Conservation (phyloP, 2,888 invertebrate species). For the Mythimna pallens region DNA sequence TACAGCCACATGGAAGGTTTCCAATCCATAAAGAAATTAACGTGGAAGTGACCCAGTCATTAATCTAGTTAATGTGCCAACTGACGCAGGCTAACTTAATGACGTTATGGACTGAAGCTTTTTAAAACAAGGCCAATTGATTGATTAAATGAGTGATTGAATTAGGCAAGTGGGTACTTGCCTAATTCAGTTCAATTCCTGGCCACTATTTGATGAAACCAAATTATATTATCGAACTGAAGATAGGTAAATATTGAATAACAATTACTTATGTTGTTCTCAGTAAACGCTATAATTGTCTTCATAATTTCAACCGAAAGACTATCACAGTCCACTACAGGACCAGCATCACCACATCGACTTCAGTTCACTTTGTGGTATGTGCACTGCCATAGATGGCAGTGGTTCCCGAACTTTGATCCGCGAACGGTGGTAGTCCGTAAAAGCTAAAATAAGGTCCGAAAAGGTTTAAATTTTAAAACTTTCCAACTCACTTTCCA, state of each 20-base stretch:
- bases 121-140: neutral
- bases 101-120: neutral
- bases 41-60: constrained; percentile 66
- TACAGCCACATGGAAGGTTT: constrained; percentile 57
- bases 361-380: neutral
- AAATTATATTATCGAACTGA: neutral
- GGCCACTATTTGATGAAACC: neutral
- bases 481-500: no score
- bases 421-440: no score
- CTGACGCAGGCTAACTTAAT: constrained; percentile 22
- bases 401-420: no score
- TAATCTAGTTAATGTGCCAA: constrained; percentile 62
- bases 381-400: no score
- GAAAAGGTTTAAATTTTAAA: no score
- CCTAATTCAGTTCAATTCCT: no score
- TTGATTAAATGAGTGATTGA: neutral
- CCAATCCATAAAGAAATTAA: constrained; percentile 65
- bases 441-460: no score
- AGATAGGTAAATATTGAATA: neutral
- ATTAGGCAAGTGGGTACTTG: no score
- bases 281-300: neutral
- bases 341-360: neutral
- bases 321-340: neutral
- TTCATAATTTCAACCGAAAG: neutral
- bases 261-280: neutral